Evolutionary conservation across 2,113 vertebrate species (phyloP).

Genomic region (Anguilla japonica): DNA sequence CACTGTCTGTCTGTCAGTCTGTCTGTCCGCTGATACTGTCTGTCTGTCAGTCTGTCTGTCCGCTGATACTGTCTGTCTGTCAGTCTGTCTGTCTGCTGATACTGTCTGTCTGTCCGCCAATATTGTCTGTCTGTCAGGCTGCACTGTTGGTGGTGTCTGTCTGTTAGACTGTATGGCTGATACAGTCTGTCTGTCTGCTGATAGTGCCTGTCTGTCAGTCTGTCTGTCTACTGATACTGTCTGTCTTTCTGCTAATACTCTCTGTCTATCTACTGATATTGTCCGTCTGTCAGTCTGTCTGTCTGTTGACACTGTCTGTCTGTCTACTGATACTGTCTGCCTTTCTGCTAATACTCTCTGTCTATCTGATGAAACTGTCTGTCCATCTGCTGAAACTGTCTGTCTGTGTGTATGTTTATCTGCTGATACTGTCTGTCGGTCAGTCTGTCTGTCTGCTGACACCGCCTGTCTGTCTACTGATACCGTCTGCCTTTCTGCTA

Average conservation of each 20-base stretch:
- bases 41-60: not conserved
- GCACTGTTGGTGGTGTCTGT: not conserved
- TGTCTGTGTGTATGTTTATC: constrained; percentile 19
- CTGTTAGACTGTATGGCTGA: constrained; percentile 20
- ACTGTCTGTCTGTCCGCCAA: not conserved
- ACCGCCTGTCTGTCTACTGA: constrained; percentile 23
- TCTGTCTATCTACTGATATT: not conserved
- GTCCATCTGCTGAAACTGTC: not conserved
- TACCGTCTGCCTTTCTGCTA: not conserved
- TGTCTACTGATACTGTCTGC: not conserved
- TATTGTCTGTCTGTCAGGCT: not conserved
- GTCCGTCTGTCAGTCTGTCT: constrained; percentile 9
- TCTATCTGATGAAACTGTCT: constrained; percentile 23
- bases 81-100: not conserved
- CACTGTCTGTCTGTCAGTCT: not conserved
- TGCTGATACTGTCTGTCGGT: not conserved
- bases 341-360: not conserved
- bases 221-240: constrained; percentile 23
- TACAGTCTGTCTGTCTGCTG: not conserved
- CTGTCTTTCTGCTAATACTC: not conserved
- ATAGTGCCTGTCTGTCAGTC: constrained; percentile 31
- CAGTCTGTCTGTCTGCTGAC: constrained; percentile 20
- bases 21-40: not conserved
- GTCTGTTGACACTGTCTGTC: not conserved
- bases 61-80: not conserved